Evolutionary conservation across 2,888 invertebrate genomes (phyloP).

Genomic region (Griposia aprilina): DNA sequence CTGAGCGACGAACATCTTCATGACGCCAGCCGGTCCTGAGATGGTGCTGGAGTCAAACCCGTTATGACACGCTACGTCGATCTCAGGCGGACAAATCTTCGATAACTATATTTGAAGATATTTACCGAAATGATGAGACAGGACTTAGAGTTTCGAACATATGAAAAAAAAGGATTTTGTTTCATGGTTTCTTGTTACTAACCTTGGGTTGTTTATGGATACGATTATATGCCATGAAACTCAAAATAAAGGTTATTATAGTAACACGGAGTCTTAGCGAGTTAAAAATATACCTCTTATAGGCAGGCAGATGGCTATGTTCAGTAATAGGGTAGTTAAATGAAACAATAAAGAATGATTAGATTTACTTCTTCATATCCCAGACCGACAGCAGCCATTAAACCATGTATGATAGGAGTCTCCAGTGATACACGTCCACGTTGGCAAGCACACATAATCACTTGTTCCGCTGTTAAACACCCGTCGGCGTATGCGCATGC

Average conservation of each 20-base stretch:
- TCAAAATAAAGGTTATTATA: not conserved
- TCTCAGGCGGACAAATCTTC: conserved; percentile 89
- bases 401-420: conserved; percentile 92
- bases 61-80: conserved; percentile 87
- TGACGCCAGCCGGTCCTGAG: conserved; percentile 93
- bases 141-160: not conserved
- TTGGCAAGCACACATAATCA: conserved; percentile 92
- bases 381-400: conserved; percentile 96
- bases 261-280: not conserved
- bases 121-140: not conserved
- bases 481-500: conserved; percentile 99
- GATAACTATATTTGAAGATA: conserved; percentile 68
- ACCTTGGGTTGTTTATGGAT: not conserved
- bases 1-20: conserved; percentile 90
- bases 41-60: conserved; percentile 93
- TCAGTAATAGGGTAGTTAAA: not conserved
- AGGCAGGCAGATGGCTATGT: not conserved
- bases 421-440: conserved; percentile 92
- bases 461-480: conserved; percentile 95
- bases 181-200: not conserved
- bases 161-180: not conserved
- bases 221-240: not conserved
- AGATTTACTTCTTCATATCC: conserved; percentile 88
- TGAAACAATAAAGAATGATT: not conserved
- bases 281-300: not conserved